A percentile compares a stretch with the other conserved stretches of the same genome.
phyloP scores from a whole-genome alignment of 2,797 vertebrate genomes.

The Gorsachius magnificus region DNA sequence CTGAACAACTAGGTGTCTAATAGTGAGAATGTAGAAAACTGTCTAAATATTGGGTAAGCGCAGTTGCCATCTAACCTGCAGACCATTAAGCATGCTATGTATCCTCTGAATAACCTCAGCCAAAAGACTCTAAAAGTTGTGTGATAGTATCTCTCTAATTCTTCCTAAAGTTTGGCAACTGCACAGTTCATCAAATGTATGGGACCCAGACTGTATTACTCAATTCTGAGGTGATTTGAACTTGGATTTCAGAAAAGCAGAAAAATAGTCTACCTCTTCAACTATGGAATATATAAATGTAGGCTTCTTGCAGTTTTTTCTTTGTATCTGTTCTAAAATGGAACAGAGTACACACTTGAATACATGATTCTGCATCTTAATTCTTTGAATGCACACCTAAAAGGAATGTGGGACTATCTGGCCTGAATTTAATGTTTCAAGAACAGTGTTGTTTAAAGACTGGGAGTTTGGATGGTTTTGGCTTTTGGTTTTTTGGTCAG shows the following conservation, averaged over 20 bases:
- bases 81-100: not conserved
- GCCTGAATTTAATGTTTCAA: not conserved
- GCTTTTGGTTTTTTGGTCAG: fast-evolving
- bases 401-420: not conserved
- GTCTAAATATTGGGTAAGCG: not conserved
- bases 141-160: not conserved
- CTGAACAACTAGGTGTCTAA: not conserved
- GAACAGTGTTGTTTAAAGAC: not conserved
- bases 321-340: not conserved
- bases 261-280: not conserved
- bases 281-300: not conserved
- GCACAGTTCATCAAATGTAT: not conserved
- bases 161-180: not conserved
- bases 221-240: not conserved
- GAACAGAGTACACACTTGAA: not conserved
- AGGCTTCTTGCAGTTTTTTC: not conserved
- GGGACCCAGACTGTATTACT: not conserved
- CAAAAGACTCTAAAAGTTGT: not conserved
- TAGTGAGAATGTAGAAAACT: not conserved
- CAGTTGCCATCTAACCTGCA: not conserved
- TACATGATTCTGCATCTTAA: not conserved
- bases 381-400: not conserved
- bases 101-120: not conserved
- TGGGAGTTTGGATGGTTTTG: fast-evolving
- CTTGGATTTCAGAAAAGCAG: not conserved